A percentile compares a stretch with the other conserved stretches of the same genome.
These are phyloP conservation scores for Numenius phaeopus DNA, from an alignment of 2,797 vertebrate genomes.

Conservation along the genomic window DNA sequence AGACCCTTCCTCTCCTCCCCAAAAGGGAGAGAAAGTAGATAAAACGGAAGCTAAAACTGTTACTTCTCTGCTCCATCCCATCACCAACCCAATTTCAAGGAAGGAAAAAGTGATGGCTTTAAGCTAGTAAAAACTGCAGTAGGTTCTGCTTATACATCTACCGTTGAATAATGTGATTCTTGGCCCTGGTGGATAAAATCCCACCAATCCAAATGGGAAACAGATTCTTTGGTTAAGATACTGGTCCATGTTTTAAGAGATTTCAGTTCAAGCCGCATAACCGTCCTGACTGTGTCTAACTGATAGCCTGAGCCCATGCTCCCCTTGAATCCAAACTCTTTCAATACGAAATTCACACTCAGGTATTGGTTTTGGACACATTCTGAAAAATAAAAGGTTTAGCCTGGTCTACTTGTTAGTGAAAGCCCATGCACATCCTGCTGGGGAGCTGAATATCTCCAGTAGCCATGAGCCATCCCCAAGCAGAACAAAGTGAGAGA, in stretches of 20 bases:
- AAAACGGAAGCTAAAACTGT: background rate
- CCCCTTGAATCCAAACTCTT: background rate
- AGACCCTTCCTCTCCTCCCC: background rate
- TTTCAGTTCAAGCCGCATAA: background rate
- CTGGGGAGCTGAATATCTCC: background rate
- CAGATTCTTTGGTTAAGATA: background rate
- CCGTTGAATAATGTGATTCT: background rate
- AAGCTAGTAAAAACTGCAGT: background rate
- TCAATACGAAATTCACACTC: background rate
- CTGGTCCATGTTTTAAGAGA: background rate
- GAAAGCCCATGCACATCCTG: background rate
- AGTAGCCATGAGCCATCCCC: background rate
- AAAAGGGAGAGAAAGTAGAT: background rate
- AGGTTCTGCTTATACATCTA: background rate
- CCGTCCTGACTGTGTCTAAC: background rate
- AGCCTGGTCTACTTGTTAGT: background rate
- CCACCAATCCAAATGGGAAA: background rate
- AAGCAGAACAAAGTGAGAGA: background rate
- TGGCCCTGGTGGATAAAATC: background rate
- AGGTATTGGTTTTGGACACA: background rate
- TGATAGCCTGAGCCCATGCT: background rate
- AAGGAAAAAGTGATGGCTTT: background rate
- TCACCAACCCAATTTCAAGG: background rate
- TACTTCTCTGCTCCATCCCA: background rate
- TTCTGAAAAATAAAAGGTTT: background rate